Percentiles rank a stretch among this genome's conserved stretches.
phyloP scores from a whole-genome alignment of 2,888 invertebrate genomes.

The Imbricaverruca yamaguchii region DNA sequence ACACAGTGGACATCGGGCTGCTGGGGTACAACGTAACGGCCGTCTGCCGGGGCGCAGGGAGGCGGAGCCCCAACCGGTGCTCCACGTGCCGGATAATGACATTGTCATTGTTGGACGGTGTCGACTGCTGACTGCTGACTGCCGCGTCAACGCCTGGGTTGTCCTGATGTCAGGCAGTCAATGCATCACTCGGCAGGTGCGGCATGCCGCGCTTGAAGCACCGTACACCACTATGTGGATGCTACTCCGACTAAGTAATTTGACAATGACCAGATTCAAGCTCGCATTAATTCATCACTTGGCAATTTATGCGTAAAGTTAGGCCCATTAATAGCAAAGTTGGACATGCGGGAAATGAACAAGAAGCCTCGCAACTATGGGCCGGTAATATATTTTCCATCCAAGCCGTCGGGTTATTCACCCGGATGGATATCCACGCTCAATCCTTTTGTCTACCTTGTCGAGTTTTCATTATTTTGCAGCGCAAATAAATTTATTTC shows the following conservation, averaged over 20 bases:
- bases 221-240: too few relatives aligned
- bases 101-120: too few relatives aligned
- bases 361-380: neutral
- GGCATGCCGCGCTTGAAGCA: too few relatives aligned
- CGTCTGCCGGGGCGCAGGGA: too few relatives aligned
- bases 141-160: too few relatives aligned
- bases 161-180: too few relatives aligned
- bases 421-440: neutral
- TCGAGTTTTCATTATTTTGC: neutral
- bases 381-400: neutral
- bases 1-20: too few relatives aligned
- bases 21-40: too few relatives aligned
- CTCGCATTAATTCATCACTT: neutral
- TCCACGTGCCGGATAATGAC: too few relatives aligned
- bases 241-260: neutral
- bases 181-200: too few relatives aligned
- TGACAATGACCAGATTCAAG: neutral
- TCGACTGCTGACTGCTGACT: too few relatives aligned
- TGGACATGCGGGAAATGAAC: neutral
- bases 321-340: conserved; percentile 8
- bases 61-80: too few relatives aligned
- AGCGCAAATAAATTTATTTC: neutral
- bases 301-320: neutral
- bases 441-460: neutral
- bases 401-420: neutral